Percentiles rank a stretch among this genome's conserved stretches.
Conservation (phyloP, 1,140 invertebrate species). For the Platorchestia sp. region DNA sequence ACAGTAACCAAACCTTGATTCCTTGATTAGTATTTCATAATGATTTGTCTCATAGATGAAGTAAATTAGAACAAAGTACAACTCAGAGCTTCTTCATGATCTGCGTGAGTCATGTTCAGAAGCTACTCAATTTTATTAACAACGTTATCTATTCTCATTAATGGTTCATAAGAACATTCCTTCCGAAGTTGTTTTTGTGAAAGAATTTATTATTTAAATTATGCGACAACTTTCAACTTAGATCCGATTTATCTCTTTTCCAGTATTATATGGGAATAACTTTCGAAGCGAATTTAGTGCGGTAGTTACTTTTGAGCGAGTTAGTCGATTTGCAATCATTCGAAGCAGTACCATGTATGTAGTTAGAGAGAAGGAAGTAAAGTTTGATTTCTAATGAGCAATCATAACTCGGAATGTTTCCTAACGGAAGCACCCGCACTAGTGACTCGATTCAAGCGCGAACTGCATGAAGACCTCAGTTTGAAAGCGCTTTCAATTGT, state of each 20-base stretch:
- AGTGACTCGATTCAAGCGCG: neutral
- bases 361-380: neutral
- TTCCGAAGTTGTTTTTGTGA: too few relatives aligned
- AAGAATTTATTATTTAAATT: too few relatives aligned
- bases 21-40: too few relatives aligned
- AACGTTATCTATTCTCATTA: too few relatives aligned
- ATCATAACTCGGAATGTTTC: neutral
- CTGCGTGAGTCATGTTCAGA: too few relatives aligned
- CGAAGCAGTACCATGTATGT: neutral
- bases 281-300: neutral
- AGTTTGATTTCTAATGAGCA: neutral
- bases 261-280: neutral
- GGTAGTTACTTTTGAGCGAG: neutral
- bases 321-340: neutral
- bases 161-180: neutral
- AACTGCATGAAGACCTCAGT: neutral
- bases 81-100: too few relatives aligned
- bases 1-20: too few relatives aligned
- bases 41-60: too few relatives aligned
- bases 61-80: too few relatives aligned
- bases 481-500: neutral
- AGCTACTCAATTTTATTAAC: too few relatives aligned
- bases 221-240: neutral
- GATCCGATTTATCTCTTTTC: neutral
- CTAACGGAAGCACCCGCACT: neutral